Base-by-base conservation (phyloP, 2,113 vertebrate species). In the Psilopogon haemacephalus region DNA sequence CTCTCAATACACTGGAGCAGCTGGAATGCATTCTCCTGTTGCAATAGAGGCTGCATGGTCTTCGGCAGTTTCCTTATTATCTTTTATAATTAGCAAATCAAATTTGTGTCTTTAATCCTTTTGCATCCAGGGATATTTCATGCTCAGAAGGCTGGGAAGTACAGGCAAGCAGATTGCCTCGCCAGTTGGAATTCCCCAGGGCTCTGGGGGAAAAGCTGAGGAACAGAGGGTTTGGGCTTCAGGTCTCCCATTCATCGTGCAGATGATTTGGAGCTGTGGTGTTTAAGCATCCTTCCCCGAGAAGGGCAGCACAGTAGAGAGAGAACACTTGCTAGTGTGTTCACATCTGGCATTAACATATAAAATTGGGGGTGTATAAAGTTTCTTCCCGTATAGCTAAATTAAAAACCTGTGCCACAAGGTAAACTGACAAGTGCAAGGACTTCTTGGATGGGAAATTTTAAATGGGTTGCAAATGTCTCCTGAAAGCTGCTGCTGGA, bases 401-500 rank as follows among this genome's bases (percentile, higher is more conserved):
- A 96, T 95, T 94, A 93, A 94, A 96, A 96, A 94, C 87, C 93
- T 94, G 96, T 95, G 94, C 46, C 75, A 85, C 82, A 87, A 96
- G 93, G 95, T 96, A 96, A 95, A 92, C 90, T 76, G 84, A 92
- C 95, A 96, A 94, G 93, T 93, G 91, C 68, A 92, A 87, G 24
- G 91, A 56, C 91, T 72, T 84, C 90, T 92, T 96, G 95, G 67
- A 89, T 96, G 96, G 94, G 86, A 93, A 85, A 87, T 70, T 68
- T 67, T 95, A 96, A 96, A 89, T 23, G 78, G 78, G 77, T 96
- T 95, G 42, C 96, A 91, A 96, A 93, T 93, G 84, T 76, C 70
- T 96, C 13, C 55, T 82, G 84, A 65, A 73, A 82, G 54, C 88
- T 75, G 54, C 70, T 86, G 58, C 48, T 92, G 67, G 88, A 75